These are phyloP conservation scores for Perognathus longimembris DNA, from an alignment of 2,113 vertebrate genomes.

Conservation along the genomic window DNA sequence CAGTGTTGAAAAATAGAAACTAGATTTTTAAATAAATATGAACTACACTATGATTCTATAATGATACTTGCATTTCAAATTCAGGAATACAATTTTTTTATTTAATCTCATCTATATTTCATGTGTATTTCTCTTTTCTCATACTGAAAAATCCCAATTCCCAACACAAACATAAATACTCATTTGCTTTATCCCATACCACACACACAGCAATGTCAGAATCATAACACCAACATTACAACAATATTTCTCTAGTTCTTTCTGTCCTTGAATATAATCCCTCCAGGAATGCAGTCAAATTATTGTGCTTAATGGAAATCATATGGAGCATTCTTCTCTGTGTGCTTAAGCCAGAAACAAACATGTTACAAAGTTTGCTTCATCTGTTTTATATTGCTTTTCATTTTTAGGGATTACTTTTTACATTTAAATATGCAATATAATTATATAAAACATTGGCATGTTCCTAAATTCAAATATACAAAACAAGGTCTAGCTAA, in stretches of 20 bases:
- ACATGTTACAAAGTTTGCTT: conserved; percentile 22
- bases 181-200: conserved; percentile 48
- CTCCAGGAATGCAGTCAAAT: conserved; percentile 60
- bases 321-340: conserved; percentile 29
- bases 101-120: conserved; percentile 34
- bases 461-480: conserved; percentile 28
- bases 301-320: conserved; percentile 46
- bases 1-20: conserved; percentile 36
- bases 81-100: conserved; percentile 31
- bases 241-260: conserved; percentile 40
- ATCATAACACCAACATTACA: conserved; percentile 25
- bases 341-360: conserved; percentile 34
- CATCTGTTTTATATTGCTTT: conserved; percentile 27
- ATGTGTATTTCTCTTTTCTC: background rate
- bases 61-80: conserved; percentile 36
- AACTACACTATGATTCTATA: background rate
- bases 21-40: background rate
- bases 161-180: conserved; percentile 32
- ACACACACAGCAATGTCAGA: conserved; percentile 24
- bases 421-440: conserved; percentile 41
- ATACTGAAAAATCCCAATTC: conserved; percentile 18
- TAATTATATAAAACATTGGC: conserved; percentile 49
- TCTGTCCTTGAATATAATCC: conserved; percentile 38
- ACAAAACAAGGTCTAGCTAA: conserved; percentile 21
- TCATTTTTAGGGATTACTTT: conserved; percentile 40